Evolutionary conservation across 2,113 vertebrate genomes (phyloP).

Genomic region (Phalacrocorax brasilianus): DNA sequence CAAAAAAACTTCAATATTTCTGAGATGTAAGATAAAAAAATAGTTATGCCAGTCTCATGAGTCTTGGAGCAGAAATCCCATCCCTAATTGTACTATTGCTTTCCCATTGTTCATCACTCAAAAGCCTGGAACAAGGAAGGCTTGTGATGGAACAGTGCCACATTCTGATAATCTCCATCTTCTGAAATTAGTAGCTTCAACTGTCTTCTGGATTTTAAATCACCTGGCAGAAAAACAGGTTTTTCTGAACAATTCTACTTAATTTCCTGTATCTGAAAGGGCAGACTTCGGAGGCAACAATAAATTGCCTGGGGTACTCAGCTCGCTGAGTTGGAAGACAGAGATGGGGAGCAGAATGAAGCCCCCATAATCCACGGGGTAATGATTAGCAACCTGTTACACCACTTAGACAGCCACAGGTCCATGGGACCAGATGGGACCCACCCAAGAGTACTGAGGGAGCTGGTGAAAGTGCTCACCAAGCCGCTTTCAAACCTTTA

Average conservation of each 20-base stretch:
- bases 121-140: neutral
- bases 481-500: neutral
- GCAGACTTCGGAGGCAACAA: neutral
- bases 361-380: neutral
- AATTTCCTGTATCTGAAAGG: neutral
- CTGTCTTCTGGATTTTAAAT: neutral
- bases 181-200: neutral
- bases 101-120: neutral
- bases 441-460: neutral
- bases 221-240: neutral
- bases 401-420: neutral
- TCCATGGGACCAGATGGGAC: accelerated
- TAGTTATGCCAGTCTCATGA: neutral
- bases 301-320: neutral
- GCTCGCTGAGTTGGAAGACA: neutral
- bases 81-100: neutral
- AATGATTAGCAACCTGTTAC: neutral
- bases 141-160: neutral
- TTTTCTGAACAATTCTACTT: neutral
- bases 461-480: neutral
- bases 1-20: neutral
- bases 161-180: neutral
- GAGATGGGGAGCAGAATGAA: neutral
- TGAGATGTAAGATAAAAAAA: neutral
- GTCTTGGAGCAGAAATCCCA: neutral